Evolutionary conservation across 2,888 invertebrate genomes (phyloP).

Genomic region (Tanytarsus gracilentus): DNA sequence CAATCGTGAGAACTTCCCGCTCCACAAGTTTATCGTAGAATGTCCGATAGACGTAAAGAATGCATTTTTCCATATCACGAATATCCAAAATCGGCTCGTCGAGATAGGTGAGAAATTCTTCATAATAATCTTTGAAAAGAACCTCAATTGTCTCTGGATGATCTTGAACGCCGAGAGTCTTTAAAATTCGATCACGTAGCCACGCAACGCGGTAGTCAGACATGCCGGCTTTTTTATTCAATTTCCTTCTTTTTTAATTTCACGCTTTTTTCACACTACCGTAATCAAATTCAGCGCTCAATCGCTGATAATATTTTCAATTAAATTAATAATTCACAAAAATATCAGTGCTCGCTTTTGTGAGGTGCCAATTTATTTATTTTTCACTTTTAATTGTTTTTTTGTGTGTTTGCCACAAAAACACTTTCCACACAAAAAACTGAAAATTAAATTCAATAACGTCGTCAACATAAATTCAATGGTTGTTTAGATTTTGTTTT

Average conservation of each 20-base stretch:
- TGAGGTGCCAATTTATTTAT: no score
- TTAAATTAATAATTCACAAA: no score
- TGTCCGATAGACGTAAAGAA: slow-evolving; percentile 59
- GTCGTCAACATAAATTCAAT: no score
- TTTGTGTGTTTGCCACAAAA: no score
- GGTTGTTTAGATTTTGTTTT: no score
- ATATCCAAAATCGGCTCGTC: slow-evolving; percentile 46
- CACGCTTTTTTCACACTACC: no score
- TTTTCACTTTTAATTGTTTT: no score
- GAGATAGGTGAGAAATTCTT: slow-evolving; percentile 48
- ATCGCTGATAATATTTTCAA: neutral
- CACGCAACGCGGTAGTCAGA: slow-evolving; percentile 56
- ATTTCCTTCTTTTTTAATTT: neutral
- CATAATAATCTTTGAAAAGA: slow-evolving; percentile 44
- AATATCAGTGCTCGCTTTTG: no score
- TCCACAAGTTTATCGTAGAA: slow-evolving; percentile 63
- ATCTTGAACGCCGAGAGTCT: slow-evolving; percentile 39
- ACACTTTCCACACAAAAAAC: no score
- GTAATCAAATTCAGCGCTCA: no score
- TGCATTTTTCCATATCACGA: slow-evolving; percentile 48
- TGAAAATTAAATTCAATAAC: no score
- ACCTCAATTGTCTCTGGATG: slow-evolving; percentile 32
- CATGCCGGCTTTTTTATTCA: neutral
- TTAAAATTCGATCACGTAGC: slow-evolving; percentile 55
- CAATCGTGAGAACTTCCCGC: slow-evolving; percentile 61